Percentiles rank a stretch among this genome's conserved stretches.
Evolutionary conservation across 1,140 invertebrate genomes (phyloP).

Genomic region (Danaus plexippus): DNA sequence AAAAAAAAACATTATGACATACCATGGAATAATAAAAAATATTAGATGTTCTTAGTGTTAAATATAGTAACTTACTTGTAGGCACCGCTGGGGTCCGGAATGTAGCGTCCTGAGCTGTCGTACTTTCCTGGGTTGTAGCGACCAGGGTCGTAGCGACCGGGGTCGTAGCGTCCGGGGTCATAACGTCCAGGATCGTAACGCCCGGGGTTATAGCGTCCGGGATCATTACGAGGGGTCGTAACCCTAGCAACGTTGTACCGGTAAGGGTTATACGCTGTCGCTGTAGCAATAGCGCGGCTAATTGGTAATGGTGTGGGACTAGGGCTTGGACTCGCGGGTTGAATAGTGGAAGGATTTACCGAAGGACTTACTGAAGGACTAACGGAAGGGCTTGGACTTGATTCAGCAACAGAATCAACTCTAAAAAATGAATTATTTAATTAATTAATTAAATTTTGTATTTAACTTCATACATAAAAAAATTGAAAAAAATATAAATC

Average conservation of each 20-base stretch:
- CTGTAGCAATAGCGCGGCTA: slow-evolving; percentile 17
- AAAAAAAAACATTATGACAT: no score
- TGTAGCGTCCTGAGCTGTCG: slow-evolving; percentile 50
- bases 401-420: no score
- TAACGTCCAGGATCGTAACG: slow-evolving; percentile 23
- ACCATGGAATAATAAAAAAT: no score
- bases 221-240: background rate
- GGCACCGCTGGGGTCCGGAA: no score
- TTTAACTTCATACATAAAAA: background rate
- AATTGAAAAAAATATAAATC: background rate
- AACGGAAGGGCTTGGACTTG: no score
- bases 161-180: slow-evolving; percentile 33
- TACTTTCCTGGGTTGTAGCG: slow-evolving; percentile 37
- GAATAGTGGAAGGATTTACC: no score
- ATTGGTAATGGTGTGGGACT: slow-evolving; percentile 12
- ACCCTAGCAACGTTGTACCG: slow-evolving; percentile 14
- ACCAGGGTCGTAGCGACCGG: slow-evolving; percentile 37
- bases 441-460: no score
- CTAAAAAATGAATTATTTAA: no score
- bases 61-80: no score
- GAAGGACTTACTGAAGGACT: no score
- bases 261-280: slow-evolving; percentile 16
- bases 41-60: no score
- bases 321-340: slow-evolving; percentile 6
- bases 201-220: slow-evolving; percentile 7